Conservation (phyloP, 2,113 vertebrate species). For the Peromyscus maniculatus region DNA sequence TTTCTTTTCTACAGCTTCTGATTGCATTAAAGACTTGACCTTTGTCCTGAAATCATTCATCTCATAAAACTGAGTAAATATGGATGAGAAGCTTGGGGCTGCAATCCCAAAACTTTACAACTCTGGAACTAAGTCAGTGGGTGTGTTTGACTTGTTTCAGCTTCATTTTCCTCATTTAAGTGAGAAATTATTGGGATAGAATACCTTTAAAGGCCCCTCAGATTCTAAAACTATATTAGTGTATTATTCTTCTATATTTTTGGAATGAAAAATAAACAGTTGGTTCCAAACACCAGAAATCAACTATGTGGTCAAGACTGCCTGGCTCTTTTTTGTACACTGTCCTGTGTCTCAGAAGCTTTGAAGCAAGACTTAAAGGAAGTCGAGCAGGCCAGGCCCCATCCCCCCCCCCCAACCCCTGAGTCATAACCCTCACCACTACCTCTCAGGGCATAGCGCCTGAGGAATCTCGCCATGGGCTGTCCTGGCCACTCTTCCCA, state of each 20-base stretch:
- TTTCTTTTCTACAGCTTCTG: not conserved
- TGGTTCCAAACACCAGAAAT: not conserved
- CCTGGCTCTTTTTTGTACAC: not conserved
- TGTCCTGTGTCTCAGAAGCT: not conserved
- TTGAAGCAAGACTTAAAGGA: not conserved
- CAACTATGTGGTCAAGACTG: not conserved
- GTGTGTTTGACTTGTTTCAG: not conserved
- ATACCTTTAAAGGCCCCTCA: not conserved
- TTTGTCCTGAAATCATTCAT: not conserved
- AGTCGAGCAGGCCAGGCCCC: not conserved
- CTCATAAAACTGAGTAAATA: not conserved
- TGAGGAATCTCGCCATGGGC: not conserved
- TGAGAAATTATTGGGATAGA: not conserved
- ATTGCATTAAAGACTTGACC: not conserved
- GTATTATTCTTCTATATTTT: not conserved
- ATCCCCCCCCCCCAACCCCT: not conserved
- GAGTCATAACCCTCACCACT: too few species aligned
- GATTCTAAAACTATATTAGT: conserved; percentile 9
- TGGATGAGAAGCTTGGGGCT: not conserved
- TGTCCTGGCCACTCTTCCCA: not conserved
- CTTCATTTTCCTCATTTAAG: not conserved
- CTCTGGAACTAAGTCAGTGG: not conserved
- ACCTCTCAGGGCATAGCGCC: not conserved
- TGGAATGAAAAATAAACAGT: not conserved
- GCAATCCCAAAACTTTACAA: not conserved